A percentile compares a stretch with the other conserved stretches of the same genome.
Evolutionary conservation across 2,888 invertebrate species (phyloP).

Genomic region (Stictocephala bisonia): DNA sequence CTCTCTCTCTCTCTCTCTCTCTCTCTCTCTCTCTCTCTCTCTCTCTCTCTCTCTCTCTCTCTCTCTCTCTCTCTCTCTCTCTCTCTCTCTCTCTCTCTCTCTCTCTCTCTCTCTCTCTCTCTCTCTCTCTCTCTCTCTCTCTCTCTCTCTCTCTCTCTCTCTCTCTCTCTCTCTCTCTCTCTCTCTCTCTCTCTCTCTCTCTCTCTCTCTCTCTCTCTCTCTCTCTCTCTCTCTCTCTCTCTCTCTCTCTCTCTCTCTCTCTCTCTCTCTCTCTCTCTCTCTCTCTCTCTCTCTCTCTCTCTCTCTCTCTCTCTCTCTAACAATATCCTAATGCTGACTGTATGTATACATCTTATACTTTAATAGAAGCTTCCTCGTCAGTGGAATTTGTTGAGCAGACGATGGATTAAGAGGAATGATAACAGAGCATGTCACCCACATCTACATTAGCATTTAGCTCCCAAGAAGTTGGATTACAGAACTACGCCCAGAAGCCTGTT

Average conservation of each 20-base stretch:
- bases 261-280: slow-evolving; percentile 1
- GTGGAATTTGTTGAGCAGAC: too few relatives aligned
- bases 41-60: slow-evolving; percentile 13
- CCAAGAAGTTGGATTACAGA: too few relatives aligned
- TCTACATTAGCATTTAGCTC: too few relatives aligned
- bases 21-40: slow-evolving; percentile 10
- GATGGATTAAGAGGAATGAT: too few relatives aligned
- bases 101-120: slow-evolving; percentile 4
- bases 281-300: slow-evolving; percentile 8
- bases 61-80: slow-evolving; percentile 13
- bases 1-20: too few relatives aligned
- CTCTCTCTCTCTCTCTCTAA: too few relatives aligned
- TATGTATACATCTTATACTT: too few relatives aligned
- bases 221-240: slow-evolving; percentile 13
- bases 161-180: slow-evolving; percentile 13
- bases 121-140: slow-evolving; percentile 4
- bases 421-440: too few relatives aligned
- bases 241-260: slow-evolving; percentile 13
- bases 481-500: too few relatives aligned
- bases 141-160: slow-evolving; percentile 9
- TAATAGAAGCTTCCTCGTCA: too few relatives aligned
- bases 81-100: slow-evolving; percentile 1
- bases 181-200: neutral
- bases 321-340: too few relatives aligned
- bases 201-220: slow-evolving; percentile 3